Conservation (phyloP, 2,113 vertebrate genomes). For the Indicator indicator region DNA sequence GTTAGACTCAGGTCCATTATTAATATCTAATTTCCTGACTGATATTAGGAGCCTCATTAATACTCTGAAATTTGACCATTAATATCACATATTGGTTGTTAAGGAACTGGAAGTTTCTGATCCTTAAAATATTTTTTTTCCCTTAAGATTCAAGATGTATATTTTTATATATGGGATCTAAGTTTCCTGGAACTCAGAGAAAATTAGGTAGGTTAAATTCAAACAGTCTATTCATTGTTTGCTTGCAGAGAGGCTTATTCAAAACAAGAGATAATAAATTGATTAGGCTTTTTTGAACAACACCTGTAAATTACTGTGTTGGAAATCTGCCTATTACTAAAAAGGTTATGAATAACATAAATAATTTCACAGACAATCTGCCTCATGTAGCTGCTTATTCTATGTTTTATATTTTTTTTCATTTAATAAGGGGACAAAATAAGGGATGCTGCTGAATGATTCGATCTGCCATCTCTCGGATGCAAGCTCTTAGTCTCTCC, state of each 20-base stretch:
- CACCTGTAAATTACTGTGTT: conserved; percentile 57
- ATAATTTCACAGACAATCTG: conserved; percentile 35
- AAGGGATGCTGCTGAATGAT: conserved; percentile 10
- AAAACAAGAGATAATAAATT: conserved; percentile 65
- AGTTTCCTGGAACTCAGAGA: conserved; percentile 47
- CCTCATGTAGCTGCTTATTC: conserved; percentile 13
- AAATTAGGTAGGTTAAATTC: conserved; percentile 45
- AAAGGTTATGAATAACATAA: conserved; percentile 60
- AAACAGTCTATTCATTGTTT: conserved; percentile 43
- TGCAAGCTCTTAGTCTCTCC: neutral
- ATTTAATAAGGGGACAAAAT: conserved; percentile 30
- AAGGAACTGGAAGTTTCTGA: conserved; percentile 70
- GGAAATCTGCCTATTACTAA: conserved; percentile 57
- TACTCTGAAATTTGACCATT: conserved; percentile 53
- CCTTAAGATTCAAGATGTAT: conserved; percentile 42
- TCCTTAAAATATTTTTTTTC: conserved; percentile 52
- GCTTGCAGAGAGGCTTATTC: conserved; percentile 36
- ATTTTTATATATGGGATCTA: conserved; percentile 25
- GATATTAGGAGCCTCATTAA: conserved; percentile 57
- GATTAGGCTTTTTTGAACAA: conserved; percentile 56
- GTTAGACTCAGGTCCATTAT: conserved; percentile 45
- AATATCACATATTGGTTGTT: conserved; percentile 63
- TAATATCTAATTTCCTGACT: conserved; percentile 64
- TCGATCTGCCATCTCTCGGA: neutral
- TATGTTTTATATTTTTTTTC: neutral